A percentile compares a stretch with the other conserved stretches of the same genome.
phyloP scores from a whole-genome alignment of 2,888 invertebrate species.

The Drosophila colorata region DNA sequence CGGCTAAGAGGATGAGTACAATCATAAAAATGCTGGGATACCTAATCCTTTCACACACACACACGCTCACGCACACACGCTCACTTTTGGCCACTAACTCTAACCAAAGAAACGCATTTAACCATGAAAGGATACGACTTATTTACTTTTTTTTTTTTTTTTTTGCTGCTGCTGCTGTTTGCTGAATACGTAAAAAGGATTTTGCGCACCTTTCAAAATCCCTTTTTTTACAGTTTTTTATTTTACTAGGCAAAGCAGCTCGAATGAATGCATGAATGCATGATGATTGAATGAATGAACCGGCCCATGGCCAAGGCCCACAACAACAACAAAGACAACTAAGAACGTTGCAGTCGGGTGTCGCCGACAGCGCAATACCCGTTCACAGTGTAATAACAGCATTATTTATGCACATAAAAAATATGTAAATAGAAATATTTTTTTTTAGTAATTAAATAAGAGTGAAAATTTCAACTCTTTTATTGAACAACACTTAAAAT shows the following conservation, averaged over 20 bases:
- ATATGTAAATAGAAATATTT: too few species aligned
- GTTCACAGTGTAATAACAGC: neutral
- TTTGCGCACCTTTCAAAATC: constrained; percentile 77
- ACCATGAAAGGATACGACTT: constrained; percentile 71
- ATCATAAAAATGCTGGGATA: constrained; percentile 55
- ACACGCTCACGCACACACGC: constrained; percentile 23
- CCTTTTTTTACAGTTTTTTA: constrained; percentile 52
- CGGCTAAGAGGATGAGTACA: constrained; percentile 44
- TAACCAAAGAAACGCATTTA: constrained; percentile 71
- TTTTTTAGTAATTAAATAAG: too few species aligned
- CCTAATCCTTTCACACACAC: constrained; percentile 70
- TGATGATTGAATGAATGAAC: constrained; percentile 68
- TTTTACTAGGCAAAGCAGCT: constrained; percentile 44
- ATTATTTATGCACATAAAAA: too few species aligned
- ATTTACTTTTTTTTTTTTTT: constrained; percentile 55
- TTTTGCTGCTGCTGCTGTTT: constrained; percentile 34
- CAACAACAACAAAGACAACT: constrained; percentile 2
- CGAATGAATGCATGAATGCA: constrained; percentile 68
- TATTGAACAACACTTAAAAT: too few species aligned
- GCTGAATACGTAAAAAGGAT: constrained; percentile 69
- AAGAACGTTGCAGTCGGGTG: neutral
- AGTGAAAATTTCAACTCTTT: too few species aligned
- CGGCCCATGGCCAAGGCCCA: constrained; percentile 41
- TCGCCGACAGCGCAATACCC: neutral
- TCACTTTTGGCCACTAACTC: constrained; percentile 45